Conservation (phyloP, 2,797 vertebrate genomes). For the Chloroceryle inda region DNA sequence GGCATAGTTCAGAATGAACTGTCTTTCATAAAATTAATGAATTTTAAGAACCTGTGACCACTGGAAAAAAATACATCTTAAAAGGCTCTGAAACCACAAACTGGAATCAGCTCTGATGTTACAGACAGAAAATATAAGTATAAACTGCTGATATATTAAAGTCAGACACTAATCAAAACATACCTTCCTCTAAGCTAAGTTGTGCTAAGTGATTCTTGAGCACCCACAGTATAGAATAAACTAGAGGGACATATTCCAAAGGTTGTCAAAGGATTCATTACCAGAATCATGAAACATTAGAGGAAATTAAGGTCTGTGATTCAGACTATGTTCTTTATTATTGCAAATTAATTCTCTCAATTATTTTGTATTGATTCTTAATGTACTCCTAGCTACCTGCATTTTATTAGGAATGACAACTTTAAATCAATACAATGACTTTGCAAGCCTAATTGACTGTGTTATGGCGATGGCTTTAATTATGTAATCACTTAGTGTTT, state of each 20-base stretch:
- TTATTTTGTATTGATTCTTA: neutral
- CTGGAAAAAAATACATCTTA: neutral
- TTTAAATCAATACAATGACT: neutral
- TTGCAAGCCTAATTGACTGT: neutral
- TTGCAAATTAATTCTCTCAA: neutral
- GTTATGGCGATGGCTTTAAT: neutral
- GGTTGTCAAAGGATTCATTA: neutral
- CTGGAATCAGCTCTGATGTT: fast-evolving
- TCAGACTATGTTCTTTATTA: neutral
- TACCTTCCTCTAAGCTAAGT: neutral
- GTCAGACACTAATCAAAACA: neutral
- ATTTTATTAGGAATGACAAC: neutral
- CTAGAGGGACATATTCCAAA: neutral
- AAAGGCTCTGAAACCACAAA: neutral
- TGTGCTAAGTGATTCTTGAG: neutral
- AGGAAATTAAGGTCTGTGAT: neutral
- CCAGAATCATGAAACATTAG: neutral
- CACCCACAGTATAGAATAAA: neutral
- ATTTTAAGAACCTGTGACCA: neutral
- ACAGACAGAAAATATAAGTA: neutral
- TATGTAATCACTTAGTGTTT: neutral
- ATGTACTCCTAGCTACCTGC: neutral
- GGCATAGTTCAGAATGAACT: neutral
- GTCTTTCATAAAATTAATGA: neutral
- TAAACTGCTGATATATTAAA: neutral